phyloP scores from a whole-genome alignment of 2,888 invertebrate species.

The Chloroclysta siterata region DNA sequence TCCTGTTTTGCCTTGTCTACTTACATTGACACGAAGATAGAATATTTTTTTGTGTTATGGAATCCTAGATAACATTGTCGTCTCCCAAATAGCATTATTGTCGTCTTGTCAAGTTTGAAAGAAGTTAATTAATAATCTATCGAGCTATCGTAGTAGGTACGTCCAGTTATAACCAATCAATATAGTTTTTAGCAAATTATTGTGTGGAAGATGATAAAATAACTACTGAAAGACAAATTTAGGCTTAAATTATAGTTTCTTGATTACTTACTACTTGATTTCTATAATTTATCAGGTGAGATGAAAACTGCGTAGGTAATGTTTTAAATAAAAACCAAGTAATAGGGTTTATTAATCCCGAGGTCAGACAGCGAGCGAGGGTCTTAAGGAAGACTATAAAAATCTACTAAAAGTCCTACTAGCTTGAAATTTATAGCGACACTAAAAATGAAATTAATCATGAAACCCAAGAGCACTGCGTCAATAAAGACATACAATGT shows the following conservation, averaged over 20 bases:
- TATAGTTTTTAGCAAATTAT: too few species aligned
- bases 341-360: conserved; percentile 41
- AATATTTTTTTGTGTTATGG: not conserved
- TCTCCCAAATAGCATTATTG: not conserved
- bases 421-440: conserved; percentile 58
- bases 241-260: too few species aligned
- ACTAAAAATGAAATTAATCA: conserved; percentile 65
- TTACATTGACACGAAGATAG: not conserved
- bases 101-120: too few species aligned
- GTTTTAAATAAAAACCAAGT: too few species aligned
- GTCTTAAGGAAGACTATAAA: conserved; percentile 58
- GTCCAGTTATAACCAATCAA: too few species aligned
- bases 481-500: conserved; percentile 30
- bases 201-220: too few species aligned
- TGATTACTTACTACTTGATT: too few species aligned
- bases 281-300: too few species aligned
- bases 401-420: conserved; percentile 60
- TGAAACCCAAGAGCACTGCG: conserved; percentile 44
- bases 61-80: not conserved
- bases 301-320: too few species aligned
- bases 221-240: too few species aligned
- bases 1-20: not conserved
- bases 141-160: too few species aligned
- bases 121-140: too few species aligned
- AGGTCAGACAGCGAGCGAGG: conserved; percentile 51